Evolutionary conservation across 2,888 invertebrate genomes (phyloP), one percentile per base, ranked within the genome.

Genomic region (Tillus elongatus): DNA sequence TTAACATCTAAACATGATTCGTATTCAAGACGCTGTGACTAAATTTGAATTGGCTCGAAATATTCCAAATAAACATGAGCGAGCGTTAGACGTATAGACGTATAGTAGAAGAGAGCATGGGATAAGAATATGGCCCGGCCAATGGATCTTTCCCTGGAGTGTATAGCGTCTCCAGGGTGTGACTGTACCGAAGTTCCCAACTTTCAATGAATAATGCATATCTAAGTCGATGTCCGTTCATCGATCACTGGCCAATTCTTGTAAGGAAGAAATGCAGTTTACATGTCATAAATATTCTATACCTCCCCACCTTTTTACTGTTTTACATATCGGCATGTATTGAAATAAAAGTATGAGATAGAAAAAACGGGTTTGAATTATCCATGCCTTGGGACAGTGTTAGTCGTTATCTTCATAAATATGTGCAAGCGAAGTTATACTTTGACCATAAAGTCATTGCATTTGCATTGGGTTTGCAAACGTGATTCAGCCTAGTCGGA

Each of bases 1-100:
- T 38, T 38, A 38, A 33, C 38, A 38, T 38, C 15, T 15, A 38
- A 38, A 38, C 33, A 33, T 38, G 38, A 38, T 38, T 38, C 38
- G 33, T 34, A 38, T 38, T 33, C 38, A 38, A 38, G 33, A 38
- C 38, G 33, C 26, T 33, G 33, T 27, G 34, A 38, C 33, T 38
- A 38, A 38, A 38, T 38, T 38, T 38, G 38, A 30, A 29, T 38
- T 30, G 19, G 13, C 29, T n/a, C 33, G 29, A 30, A 38, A 38
- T 38, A 38, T 38, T 37, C 38, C 38, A 34, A 38, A 38, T 38
- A 38, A 33, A 38, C 38, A 33, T 30, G 13, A 13, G 8, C n/a
- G n/a, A n/a, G n/a, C n/a, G n/a, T n/a, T n/a, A n/a, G n/a, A n/a
- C n/a, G n/a, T n/a, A n/a, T n/a, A n/a, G n/a, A n/a, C n/a, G n/a